Evolutionary conservation across 2,113 vertebrate species (phyloP), one percentile per base, ranked within the genome.

Genomic region (Mormyrus lacerda): DNA sequence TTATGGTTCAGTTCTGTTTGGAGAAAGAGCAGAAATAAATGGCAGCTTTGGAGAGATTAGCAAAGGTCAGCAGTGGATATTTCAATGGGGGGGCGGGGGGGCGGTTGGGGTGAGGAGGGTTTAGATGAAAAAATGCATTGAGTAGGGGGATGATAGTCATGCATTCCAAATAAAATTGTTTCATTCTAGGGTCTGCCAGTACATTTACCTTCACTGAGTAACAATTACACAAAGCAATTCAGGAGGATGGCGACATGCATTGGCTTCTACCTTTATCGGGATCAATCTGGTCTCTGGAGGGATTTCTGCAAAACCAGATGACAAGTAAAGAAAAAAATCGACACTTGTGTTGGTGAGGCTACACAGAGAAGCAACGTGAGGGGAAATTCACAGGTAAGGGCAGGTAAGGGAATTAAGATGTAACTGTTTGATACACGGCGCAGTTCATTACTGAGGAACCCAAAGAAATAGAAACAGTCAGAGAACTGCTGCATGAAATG

Each of bases 61-160:
- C n/a, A 31, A 65, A 31, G 61, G 61, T 31, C n/a, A 58, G 19
- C 1, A 24, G 53, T 6, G 53, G 53, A 58, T 21, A 58, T 58
- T 58, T 58, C 21, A 65, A 3, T 3, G 45, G 17, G 55, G 24
- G 58, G 58, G 45, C 4, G 55, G 24, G 58, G 58, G 58, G 58
- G 7, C 0, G n/a, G 24, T 3, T 24, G 8, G 58, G 58, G n/a
- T 3, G 58, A 0, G n/a, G 61, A 1, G n/a, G n/a, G 9, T 10
- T 27, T 65, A 3, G 1, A n/a, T 8, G 21, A n/a, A 24, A 61
- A 53, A 58, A 24, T 24, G 19, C 21, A 6, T 55, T 5, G 19
- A 7, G 53, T 2, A 7, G 21, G 58, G 24, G n/a, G n/a, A 1
- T 65, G 58, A 10, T 65, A 9, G 9, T 65, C 24, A n/a, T 65